A percentile compares a stretch with the other conserved stretches of the same genome.
phyloP scores from a whole-genome alignment of 2,888 invertebrate genomes.

The Polietes domitor region DNA sequence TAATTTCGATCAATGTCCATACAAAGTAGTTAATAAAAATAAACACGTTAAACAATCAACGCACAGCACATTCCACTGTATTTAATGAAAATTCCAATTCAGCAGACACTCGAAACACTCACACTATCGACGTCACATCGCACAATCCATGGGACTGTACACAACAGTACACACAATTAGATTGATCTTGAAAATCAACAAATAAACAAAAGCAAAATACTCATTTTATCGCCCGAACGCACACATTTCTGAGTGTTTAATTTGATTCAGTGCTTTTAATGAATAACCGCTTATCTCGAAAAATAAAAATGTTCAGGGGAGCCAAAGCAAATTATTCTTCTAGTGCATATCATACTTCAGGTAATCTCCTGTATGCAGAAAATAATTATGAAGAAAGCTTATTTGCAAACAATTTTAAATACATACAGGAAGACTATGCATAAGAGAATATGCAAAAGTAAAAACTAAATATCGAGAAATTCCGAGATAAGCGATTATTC shows the following conservation, averaged over 20 bases:
- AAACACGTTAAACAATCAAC: conserved; percentile 62
- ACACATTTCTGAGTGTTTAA: conserved; percentile 29
- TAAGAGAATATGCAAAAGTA: no score
- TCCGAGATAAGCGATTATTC: no score
- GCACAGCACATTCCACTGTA: conserved; percentile 53
- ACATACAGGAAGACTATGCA: no score
- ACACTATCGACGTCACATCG: conserved; percentile 18
- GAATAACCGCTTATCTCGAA: no score
- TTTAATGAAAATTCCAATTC: conserved; percentile 44
- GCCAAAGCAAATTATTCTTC: no score
- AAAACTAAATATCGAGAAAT: no score
- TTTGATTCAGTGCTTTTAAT: no score
- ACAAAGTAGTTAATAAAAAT: conserved; percentile 46
- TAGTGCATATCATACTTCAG: no score
- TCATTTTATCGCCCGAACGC: conserved; percentile 1
- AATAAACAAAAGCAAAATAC: conserved; percentile 11
- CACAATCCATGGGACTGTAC: conserved; percentile 8
- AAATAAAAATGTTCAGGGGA: no score
- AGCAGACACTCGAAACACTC: background rate
- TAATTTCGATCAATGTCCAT: conserved; percentile 15
- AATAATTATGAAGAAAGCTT: no score
- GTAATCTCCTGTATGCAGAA: no score
- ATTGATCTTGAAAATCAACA: conserved; percentile 56
- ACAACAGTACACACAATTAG: conserved; percentile 25
- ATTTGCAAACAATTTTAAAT: no score